Percentiles rank a stretch among this genome's conserved stretches.
phyloP scores from a whole-genome alignment of 2,888 invertebrate species.

The Epirrhoe tristata region DNA sequence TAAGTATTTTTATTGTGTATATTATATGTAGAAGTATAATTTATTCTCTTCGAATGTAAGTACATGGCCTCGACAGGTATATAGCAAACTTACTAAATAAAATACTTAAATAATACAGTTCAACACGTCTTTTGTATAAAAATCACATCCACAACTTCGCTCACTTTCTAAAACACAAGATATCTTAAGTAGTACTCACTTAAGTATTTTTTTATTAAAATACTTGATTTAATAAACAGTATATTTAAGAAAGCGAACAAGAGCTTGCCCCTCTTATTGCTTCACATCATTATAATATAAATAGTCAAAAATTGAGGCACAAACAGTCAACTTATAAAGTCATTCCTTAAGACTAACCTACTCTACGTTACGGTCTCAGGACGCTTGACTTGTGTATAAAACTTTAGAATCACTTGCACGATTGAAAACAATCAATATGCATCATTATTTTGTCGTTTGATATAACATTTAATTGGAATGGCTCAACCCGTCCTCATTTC shows the following conservation, averaged over 20 bases:
- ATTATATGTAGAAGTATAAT: no score
- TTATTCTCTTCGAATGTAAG: no score
- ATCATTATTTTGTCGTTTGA: slow-evolving; percentile 43
- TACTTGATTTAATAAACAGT: background rate
- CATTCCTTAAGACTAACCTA: slow-evolving; percentile 24
- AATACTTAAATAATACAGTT: slow-evolving; percentile 16
- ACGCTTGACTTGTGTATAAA: slow-evolving; percentile 28
- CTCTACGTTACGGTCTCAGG: background rate
- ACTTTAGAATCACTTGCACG: slow-evolving; percentile 16
- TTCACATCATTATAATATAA: slow-evolving; percentile 27
- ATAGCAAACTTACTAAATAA: slow-evolving; percentile 1
- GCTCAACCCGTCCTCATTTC: slow-evolving; percentile 24
- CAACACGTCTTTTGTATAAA: slow-evolving; percentile 16
- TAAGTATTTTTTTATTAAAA: background rate
- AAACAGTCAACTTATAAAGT: slow-evolving; percentile 41
- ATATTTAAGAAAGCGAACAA: slow-evolving; percentile 26
- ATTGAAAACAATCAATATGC: slow-evolving; percentile 41
- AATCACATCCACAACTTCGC: slow-evolving; percentile 8
- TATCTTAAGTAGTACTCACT: background rate
- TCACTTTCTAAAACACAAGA: slow-evolving; percentile 19
- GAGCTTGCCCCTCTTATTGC: slow-evolving; percentile 14
- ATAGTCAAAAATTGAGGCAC: slow-evolving; percentile 41
- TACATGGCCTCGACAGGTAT: slow-evolving; percentile 3
- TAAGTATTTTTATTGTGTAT: no score
- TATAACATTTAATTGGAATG: slow-evolving; percentile 47